phyloP scores from a whole-genome alignment of 2,888 invertebrate genomes.

The Drepana falcataria region DNA sequence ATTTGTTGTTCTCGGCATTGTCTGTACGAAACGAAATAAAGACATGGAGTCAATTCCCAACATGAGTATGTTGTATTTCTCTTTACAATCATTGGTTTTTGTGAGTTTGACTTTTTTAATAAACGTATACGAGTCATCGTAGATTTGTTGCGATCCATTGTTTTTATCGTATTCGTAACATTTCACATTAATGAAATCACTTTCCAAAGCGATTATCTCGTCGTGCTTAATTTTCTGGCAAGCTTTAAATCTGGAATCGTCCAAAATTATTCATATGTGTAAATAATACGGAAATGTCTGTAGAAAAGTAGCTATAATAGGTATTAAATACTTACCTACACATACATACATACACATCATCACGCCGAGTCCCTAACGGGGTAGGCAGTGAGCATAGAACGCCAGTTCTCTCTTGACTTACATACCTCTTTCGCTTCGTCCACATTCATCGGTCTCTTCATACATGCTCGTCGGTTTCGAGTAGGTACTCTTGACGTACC shows the following conservation, averaged over 20 bases:
- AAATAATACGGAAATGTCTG: background rate
- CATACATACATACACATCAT: too few relatives aligned
- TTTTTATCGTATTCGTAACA: slow-evolving; percentile 42
- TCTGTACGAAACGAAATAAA: slow-evolving; percentile 85
- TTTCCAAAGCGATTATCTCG: slow-evolving; percentile 36
- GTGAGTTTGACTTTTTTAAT: slow-evolving; percentile 53
- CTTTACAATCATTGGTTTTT: slow-evolving; percentile 21
- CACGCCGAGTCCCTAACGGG: too few relatives aligned
- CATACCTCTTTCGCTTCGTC: too few relatives aligned
- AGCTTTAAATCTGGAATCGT: slow-evolving; percentile 41
- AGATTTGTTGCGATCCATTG: slow-evolving; percentile 41
- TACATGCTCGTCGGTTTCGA: too few relatives aligned
- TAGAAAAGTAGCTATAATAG: too few relatives aligned
- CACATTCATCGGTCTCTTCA: too few relatives aligned
- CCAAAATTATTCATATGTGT: background rate
- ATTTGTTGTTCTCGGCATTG: slow-evolving; percentile 84
- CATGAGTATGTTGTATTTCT: slow-evolving; percentile 81
- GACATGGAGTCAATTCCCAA: slow-evolving; percentile 93
- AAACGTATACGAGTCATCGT: slow-evolving; percentile 63
- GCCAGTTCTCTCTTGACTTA: too few relatives aligned
- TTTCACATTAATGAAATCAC: slow-evolving; percentile 55
- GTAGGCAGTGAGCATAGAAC: too few relatives aligned
- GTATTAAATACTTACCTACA: too few relatives aligned
- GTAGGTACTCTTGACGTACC: too few relatives aligned
- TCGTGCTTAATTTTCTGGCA: slow-evolving; percentile 43